Evolutionary conservation across 2,113 vertebrate genomes (phyloP), one percentile per base, ranked within the genome.

Genomic region (Tretioscincus oriximinensis): DNA sequence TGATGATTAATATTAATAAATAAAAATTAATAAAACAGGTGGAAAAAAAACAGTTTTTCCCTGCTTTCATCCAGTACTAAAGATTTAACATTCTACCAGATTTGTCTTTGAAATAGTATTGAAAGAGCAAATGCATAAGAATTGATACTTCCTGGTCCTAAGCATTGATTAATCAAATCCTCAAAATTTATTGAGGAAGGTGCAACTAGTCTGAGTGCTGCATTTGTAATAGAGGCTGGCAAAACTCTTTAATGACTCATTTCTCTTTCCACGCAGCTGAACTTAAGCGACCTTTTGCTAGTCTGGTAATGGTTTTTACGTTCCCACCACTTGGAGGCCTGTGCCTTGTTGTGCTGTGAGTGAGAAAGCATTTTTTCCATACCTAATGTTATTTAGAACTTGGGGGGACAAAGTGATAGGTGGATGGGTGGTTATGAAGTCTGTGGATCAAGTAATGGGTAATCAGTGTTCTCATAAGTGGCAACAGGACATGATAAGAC

Each of bases 331-430:
- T 80, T 73, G n/a, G 41, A 18, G 64, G 78, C 21, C 45, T 80
- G 28, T 80, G 69, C 31, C 28, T 73, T 45, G 65, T 80, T 65
- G 21, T 73, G 31, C 45, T 80, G 78, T 73, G 63, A 80, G 78
- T 80, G 73, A 21, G 47, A 70, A 41, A 8, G 8, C 49, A 35
- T 73, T 80, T 21, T 21, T 41, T 35, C 58, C 22, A n/a, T 80
- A 60, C 63, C 20, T 49, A 49, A 80, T 20, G 26, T 64, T 7
- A 45, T 73, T 28, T 65, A 73, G 65, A 73, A 49, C 11, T 31
- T 80, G 4, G 8, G 18, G 51, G 20, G 7, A 6, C 29, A 65
- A 49, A 54, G 18, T 20, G 21, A 61, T 71, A 22, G 45, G n/a
- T 49, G 45, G 47, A 22, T 51, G 28, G 28, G 29, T 22, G 18